Conservation (phyloP, 2,113 vertebrate species). For the Daboia siamensis region DNA sequence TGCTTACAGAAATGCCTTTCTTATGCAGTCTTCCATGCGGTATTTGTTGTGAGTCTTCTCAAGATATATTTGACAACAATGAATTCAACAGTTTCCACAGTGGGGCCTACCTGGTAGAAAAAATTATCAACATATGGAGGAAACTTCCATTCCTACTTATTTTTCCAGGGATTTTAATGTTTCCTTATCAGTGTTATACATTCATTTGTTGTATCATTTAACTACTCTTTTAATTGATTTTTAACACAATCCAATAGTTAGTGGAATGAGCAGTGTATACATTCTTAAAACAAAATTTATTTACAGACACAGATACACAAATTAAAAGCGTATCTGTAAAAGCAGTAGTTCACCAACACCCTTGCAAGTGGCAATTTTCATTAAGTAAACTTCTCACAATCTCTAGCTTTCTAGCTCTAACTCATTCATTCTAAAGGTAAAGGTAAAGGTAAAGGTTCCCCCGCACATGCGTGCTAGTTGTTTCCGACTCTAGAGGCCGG, state of each 20-base stretch:
- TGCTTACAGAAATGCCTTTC: neutral
- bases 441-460: too few relatives aligned
- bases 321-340: neutral
- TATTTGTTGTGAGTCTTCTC: neutral
- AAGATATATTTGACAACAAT: neutral
- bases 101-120: neutral
- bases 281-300: neutral
- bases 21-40: neutral
- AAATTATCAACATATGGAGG: neutral
- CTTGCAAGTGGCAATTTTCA: neutral
- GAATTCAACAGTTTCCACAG: neutral
- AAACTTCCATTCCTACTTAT: neutral
- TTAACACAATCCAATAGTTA: neutral
- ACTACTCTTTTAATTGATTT: neutral
- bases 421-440: neutral
- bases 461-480: too few relatives aligned
- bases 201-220: neutral
- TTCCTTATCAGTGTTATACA: neutral
- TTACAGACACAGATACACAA: neutral
- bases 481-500: too few relatives aligned
- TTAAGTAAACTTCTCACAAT: neutral
- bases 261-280: neutral
- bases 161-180: neutral
- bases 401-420: neutral
- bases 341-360: neutral